Conservation (phyloP, 2,113 vertebrate genomes). For the Hyla sarda region DNA sequence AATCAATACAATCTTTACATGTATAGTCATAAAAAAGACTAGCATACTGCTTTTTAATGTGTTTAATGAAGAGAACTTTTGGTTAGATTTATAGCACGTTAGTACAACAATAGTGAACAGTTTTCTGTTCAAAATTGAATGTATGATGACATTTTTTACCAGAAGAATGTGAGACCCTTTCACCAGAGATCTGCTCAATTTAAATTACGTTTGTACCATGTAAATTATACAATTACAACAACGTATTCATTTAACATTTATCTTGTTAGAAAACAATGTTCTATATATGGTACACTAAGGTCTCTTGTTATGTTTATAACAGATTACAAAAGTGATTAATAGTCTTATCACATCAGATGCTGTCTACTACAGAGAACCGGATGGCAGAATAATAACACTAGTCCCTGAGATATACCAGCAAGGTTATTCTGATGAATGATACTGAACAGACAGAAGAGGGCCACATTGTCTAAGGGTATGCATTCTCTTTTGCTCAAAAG, state of each 20-base stretch:
- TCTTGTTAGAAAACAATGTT: not conserved
- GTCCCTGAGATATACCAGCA: constrained; percentile 15
- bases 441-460: not conserved
- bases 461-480: not conserved
- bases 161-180: not conserved
- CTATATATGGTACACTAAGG: not conserved
- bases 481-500: not conserved
- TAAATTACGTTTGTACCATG: not conserved
- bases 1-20: not conserved
- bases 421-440: not conserved
- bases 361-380: not conserved
- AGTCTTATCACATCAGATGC: not conserved
- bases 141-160: not conserved
- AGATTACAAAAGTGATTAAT: not conserved
- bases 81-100: not conserved
- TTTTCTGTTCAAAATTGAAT: too few species aligned
- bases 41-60: not conserved
- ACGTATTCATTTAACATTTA: not conserved
- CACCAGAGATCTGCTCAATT: not conserved
- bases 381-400: not conserved
- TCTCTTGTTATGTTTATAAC: not conserved
- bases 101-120: too few species aligned
- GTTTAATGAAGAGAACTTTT: not conserved
- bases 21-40: not conserved
- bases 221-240: not conserved